Conservation (phyloP, 2,797 vertebrate species). For the Notolepis coatsorum region DNA sequence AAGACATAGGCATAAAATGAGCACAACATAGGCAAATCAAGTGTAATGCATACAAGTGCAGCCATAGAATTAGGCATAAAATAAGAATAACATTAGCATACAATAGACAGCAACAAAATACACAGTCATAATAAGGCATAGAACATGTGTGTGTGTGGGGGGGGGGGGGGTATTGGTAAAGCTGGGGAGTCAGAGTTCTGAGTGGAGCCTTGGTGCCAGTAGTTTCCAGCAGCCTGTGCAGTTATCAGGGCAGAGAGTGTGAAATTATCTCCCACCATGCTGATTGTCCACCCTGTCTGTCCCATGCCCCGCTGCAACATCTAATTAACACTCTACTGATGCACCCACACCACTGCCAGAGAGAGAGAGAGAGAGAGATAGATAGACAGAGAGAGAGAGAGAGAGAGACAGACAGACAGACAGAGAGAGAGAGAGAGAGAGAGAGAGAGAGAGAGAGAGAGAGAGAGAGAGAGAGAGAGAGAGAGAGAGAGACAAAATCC, state of each 20-base stretch:
- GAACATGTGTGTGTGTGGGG: background rate
- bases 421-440: background rate
- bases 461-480: background rate
- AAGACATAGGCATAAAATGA: too few relatives aligned
- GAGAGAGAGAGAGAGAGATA: constrained; percentile 1
- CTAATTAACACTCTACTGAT: constrained; percentile 69
- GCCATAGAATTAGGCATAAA: too few relatives aligned
- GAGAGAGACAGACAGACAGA: constrained; percentile 11
- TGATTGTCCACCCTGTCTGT: constrained; percentile 64
- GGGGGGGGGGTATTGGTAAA: background rate
- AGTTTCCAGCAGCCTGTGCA: constrained; percentile 57
- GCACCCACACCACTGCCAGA: constrained; percentile 27
- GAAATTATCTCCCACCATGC: constrained; percentile 71
- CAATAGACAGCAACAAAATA: too few relatives aligned
- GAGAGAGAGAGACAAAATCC: too few relatives aligned
- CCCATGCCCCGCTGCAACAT: constrained; percentile 59
- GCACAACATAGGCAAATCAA: too few relatives aligned
- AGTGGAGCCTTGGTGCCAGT: constrained; percentile 38
- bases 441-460: background rate
- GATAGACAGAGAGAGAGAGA: constrained; percentile 8
- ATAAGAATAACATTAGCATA: too few relatives aligned
- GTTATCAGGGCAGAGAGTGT: constrained; percentile 72
- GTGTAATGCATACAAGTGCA: too few relatives aligned
- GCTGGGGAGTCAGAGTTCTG: constrained; percentile 20
- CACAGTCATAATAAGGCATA: too few relatives aligned